Conservation (phyloP, 1,140 invertebrate genomes). For the Pseudomyrmex dendroicus region DNA sequence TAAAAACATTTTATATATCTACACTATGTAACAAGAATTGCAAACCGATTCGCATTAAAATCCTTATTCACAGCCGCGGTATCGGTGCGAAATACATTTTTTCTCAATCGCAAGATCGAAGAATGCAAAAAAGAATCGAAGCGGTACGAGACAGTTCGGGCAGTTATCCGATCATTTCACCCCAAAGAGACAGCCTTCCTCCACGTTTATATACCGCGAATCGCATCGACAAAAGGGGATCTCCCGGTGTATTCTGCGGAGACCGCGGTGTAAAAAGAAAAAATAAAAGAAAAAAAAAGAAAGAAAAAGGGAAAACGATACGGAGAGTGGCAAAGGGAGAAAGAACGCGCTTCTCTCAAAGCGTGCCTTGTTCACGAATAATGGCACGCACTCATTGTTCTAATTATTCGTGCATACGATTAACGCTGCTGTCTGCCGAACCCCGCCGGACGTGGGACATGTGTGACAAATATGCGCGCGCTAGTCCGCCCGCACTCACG, state of each 20-base stretch:
- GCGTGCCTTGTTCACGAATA: slow-evolving; percentile 80
- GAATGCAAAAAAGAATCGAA: slow-evolving; percentile 69
- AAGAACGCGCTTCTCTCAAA: slow-evolving; percentile 77
- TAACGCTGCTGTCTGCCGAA: slow-evolving; percentile 79
- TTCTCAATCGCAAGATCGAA: slow-evolving; percentile 22
- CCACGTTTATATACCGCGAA: slow-evolving; percentile 62
- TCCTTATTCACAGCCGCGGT: background rate
- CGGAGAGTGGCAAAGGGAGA: slow-evolving; percentile 44
- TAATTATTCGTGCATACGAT: slow-evolving; percentile 85
- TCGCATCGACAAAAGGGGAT: slow-evolving; percentile 73
- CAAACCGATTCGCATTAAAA: slow-evolving; percentile 3
- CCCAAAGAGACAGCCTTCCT: slow-evolving; percentile 55
- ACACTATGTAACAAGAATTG: background rate
- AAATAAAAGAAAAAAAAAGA: slow-evolving; percentile 28
- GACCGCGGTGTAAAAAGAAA: slow-evolving; percentile 53
- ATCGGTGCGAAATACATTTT: slow-evolving; percentile 3
- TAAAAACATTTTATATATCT: background rate
- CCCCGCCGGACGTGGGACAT: slow-evolving; percentile 69
- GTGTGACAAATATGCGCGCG: slow-evolving; percentile 69
- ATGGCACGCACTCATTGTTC: slow-evolving; percentile 84
- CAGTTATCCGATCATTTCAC: slow-evolving; percentile 63
- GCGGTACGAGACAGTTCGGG: slow-evolving; percentile 47
- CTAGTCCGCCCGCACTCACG: slow-evolving; percentile 42
- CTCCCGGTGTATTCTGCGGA: slow-evolving; percentile 30
- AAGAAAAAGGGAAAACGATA: slow-evolving; percentile 41